Evolutionary conservation across 2,888 invertebrate genomes (phyloP).

Genomic region (Drosophila fulvimacula): DNA sequence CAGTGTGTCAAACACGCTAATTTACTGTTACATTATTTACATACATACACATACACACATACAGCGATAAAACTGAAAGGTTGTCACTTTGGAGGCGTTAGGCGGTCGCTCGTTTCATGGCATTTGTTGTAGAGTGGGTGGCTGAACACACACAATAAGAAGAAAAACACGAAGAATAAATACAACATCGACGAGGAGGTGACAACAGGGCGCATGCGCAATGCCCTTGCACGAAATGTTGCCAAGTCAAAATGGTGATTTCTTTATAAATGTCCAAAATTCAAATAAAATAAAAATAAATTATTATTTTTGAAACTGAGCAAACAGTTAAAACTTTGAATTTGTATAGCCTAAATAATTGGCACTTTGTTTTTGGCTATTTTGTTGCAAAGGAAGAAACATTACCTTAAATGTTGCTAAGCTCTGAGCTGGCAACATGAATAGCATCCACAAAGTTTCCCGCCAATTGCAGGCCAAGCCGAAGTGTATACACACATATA

Average conservation of each 20-base stretch:
- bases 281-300: not conserved
- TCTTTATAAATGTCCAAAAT: not conserved
- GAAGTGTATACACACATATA: conserved; percentile 70
- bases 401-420: conserved; percentile 44
- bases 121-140: conserved; percentile 13
- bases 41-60: conserved; percentile 41
- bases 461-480: conserved; percentile 81
- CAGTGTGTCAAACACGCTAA: conserved; percentile 77
- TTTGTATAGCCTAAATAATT: conserved; percentile 3
- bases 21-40: conserved; percentile 81
- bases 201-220: conserved; percentile 75
- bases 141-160: conserved; percentile 40
- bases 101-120: conserved; percentile 60
- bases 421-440: conserved; percentile 27
- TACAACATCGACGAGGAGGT: conserved; percentile 40
- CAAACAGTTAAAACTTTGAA: not conserved
- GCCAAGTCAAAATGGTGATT: conserved; percentile 20
- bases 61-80: conserved; percentile 75
- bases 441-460: conserved; percentile 78
- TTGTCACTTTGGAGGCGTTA: conserved; percentile 78
- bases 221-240: conserved; percentile 63
- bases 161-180: conserved; percentile 65
- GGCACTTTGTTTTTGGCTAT: not conserved
- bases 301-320: not conserved
- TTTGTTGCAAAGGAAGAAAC: conserved; percentile 7